These are phyloP conservation scores for Melieria crassipennis DNA, from an alignment of 2,888 invertebrate species.

Conservation along the genomic window DNA sequence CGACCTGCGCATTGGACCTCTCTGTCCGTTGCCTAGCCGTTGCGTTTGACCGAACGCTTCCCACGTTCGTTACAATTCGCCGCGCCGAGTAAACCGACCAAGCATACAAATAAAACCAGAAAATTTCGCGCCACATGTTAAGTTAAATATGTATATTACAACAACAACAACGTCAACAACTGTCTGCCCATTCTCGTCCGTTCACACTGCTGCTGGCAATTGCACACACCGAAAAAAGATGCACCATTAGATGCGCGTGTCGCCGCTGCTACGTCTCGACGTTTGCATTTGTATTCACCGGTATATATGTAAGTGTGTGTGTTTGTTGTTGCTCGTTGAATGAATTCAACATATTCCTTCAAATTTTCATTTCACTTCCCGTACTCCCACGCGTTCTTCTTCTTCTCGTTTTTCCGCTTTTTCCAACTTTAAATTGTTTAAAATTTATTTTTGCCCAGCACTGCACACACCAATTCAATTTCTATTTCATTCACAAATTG, in stretches of 20 bases:
- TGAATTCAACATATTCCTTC: conserved; percentile 5
- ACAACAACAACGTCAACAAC: conserved; percentile 1
- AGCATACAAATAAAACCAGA: conserved; percentile 11
- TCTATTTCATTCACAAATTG: conserved; percentile 47
- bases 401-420: too few relatives aligned
- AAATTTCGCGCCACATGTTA: conserved; percentile 23
- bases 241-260: conserved; percentile 5
- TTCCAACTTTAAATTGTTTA: too few relatives aligned
- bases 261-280: background rate
- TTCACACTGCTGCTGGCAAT: too few relatives aligned
- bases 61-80: conserved; percentile 29
- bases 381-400: conserved; percentile 4
- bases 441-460: background rate
- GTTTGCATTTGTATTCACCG: too few relatives aligned
- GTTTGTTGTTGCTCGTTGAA: too few relatives aligned
- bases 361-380: conserved; percentile 22
- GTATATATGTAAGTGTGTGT: too few relatives aligned
- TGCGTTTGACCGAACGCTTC: conserved; percentile 16
- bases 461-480: conserved; percentile 9
- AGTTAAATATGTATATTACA: conserved; percentile 20
- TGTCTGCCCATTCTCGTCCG: too few relatives aligned
- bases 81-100: background rate
- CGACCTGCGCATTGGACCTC: background rate
- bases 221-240: too few relatives aligned
- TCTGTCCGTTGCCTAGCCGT: conserved; percentile 12